Base-by-base conservation (phyloP, 2,113 vertebrate species). In the Hiodon tergisus region DNA sequence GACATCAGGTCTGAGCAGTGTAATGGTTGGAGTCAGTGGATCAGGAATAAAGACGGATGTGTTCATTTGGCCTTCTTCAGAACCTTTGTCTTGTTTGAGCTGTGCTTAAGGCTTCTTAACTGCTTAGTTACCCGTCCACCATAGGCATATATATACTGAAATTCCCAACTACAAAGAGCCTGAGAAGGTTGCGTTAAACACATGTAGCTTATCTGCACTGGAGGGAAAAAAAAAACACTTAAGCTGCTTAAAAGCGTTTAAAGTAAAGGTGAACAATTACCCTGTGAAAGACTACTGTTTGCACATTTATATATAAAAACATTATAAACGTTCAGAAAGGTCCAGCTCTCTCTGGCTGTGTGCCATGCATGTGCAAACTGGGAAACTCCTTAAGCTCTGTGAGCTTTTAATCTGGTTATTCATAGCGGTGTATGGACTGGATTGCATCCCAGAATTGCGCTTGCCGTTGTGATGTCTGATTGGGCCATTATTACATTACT, bases 401-500 rank as follows among this genome's bases (percentile, higher is more conserved):
- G 46, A 69, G 68, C 57, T 72, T 16, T 52, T 69, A 78, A 71
- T 71, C 62, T 71, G 60, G 55, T 74, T 70, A 74, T 69, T 71
- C 51, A 67, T 54, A 76, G 60, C 65, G 51, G 53, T 75, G n/a
- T 50, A 46, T 67, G 2, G 67, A 68, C 77, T 76, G 71, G 67
- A 74, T 61, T 52, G 6, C 60, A 31, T 81, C 71, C 67, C 71
- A 81, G 72, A 73, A 74, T 53, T 47, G 62, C 71, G 74, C 7
- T n/a, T 46, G 9, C 52, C 10, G 31, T 71, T 50, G 17, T 74
- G 50, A 9, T 65, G 52, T 74, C 71, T 71, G 14, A 76, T 76
- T 68, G 70, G 63, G 14, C 48, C 58, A 57, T 76, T 76, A 61
- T 70, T 67, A 7, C 67, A 68, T 69, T 69, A 54, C 74, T 31